Conservation (phyloP, 1,140 invertebrate species). For the Prorops nasuta region DNA sequence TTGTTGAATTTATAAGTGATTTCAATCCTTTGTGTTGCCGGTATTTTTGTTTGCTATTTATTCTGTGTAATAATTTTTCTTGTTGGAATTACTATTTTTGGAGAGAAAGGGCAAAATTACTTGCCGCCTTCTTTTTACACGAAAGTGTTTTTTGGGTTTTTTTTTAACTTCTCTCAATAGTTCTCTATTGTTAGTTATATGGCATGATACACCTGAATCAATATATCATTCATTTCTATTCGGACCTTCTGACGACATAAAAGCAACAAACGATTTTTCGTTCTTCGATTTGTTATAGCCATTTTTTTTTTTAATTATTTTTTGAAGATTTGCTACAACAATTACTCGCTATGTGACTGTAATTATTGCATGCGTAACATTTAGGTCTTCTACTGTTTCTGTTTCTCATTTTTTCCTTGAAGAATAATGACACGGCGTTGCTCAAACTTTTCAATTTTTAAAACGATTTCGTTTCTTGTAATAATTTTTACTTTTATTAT, state of each 20-base stretch:
- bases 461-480: not conserved
- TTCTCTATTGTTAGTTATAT: not conserved
- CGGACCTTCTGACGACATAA: not conserved
- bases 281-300: not conserved
- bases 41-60: too few species aligned
- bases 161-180: too few species aligned
- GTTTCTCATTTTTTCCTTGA: not conserved
- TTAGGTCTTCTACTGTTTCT: not conserved
- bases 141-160: too few species aligned
- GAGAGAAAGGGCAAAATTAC: too few species aligned
- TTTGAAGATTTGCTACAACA: not conserved
- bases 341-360: not conserved
- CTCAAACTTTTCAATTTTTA: not conserved
- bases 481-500: conserved; percentile 19
- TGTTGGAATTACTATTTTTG: too few species aligned
- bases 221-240: not conserved
- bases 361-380: not conserved
- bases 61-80: too few species aligned
- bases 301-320: too few species aligned
- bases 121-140: too few species aligned
- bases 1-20: too few species aligned
- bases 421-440: not conserved
- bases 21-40: too few species aligned
- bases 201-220: not conserved
- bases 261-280: not conserved